Evolutionary conservation across 2,888 invertebrate species (phyloP), one percentile per base, ranked within the genome.

Genomic region (Cantharis lateralis): DNA sequence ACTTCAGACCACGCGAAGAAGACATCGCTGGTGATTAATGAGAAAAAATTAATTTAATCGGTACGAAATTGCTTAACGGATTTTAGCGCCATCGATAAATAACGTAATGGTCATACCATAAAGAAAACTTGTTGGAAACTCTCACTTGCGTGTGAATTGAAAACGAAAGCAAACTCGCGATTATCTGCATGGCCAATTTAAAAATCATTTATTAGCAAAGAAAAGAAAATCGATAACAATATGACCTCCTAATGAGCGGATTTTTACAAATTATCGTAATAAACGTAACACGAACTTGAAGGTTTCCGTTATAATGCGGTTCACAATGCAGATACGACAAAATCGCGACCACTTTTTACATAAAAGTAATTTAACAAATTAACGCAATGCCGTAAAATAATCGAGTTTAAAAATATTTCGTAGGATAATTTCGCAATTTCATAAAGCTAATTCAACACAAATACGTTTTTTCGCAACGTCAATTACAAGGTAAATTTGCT

Each of bases 151-250:
- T 74, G 71, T 75, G 71, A 81, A 80, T 79, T 80, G 81, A 83
- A 82, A 83, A 80, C 82, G 83, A 83, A 83, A 83, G 83, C 82
- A 82, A 82, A 80, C 80, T 78, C 79, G 74, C 64, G 64, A 66
- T 66, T 66, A 66, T 66, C 64, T 66, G 64, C 64, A 66, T 24
- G 64, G n/a, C 64, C 64, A 66, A 66, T 66, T 66, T 66, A 20
- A 20, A 66, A 66, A 66, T 66, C 24, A 24, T 66, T 66, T 66
- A 66, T 66, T 24, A 66, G 20, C 20, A 66, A 66, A 66, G 20
- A 66, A 66, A 66, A 66, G 64, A 66, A 66, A 66, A 66, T 66
- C 64, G 64, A 66, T 66, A 24, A 66, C 20, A 20, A 9, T 66
- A 66, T 66, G 24, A 66, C 64, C 64, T 66, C 24, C 64, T 20